Conservation (phyloP, 2,888 invertebrate species). For the Sesia apiformis region DNA sequence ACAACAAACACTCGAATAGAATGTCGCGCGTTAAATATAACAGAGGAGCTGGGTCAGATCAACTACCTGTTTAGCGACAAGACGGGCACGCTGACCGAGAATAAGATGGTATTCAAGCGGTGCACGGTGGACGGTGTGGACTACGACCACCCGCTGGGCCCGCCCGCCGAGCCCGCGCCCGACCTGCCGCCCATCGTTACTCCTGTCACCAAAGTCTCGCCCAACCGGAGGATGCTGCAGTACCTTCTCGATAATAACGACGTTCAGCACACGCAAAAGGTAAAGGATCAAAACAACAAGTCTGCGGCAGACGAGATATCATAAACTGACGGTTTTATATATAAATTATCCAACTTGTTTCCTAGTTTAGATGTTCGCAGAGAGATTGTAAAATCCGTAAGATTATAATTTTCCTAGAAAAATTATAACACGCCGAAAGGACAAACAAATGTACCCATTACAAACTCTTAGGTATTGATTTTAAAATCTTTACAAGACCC, state of each 20-base stretch:
- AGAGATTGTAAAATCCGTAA: too few relatives aligned
- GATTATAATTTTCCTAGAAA: too few relatives aligned
- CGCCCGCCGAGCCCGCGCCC: slow-evolving; percentile 77
- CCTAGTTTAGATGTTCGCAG: too few relatives aligned
- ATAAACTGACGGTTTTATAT: too few relatives aligned
- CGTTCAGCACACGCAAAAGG: slow-evolving; percentile 77
- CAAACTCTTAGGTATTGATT: too few relatives aligned
- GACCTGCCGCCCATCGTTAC: slow-evolving; percentile 65
- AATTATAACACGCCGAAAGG: too few relatives aligned
- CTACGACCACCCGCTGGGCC: slow-evolving; percentile 87
- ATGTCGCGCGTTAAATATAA: slow-evolving; percentile 96
- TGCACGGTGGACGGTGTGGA: slow-evolving; percentile 93
- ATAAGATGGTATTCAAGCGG: slow-evolving; percentile 95
- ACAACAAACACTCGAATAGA: slow-evolving; percentile 83
- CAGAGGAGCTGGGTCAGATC: slow-evolving; percentile 96
- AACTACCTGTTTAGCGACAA: slow-evolving; percentile 96
- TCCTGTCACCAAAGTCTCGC: slow-evolving; percentile 62
- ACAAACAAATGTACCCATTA: too few relatives aligned
- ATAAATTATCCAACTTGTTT: too few relatives aligned
- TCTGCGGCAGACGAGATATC: too few relatives aligned
- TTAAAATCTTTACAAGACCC: too few relatives aligned
- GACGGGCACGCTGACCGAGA: slow-evolving; percentile 98
- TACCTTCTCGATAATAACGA: slow-evolving; percentile 52
- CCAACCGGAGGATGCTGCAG: slow-evolving; percentile 52
- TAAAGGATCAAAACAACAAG: slow-evolving; percentile 11